A percentile compares a stretch with the other conserved stretches of the same genome.
phyloP scores from a whole-genome alignment of 2,113 vertebrate species.

The Psettodes erumei region DNA sequence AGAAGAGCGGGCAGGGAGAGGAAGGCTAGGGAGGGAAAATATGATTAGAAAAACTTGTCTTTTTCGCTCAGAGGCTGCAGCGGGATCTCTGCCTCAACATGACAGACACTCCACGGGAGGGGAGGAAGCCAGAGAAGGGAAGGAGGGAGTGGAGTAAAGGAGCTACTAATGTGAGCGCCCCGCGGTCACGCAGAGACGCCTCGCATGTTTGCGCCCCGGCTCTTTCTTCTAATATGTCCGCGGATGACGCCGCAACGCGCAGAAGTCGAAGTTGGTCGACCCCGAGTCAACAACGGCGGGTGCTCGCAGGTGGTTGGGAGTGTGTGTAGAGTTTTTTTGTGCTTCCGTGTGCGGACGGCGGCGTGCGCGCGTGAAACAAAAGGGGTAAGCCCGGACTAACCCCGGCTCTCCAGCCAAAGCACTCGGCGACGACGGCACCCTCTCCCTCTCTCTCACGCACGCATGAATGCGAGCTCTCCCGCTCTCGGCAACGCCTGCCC shows the following conservation, averaged over 20 bases:
- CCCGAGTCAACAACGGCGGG: neutral
- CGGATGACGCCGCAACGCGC: no score
- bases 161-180: constrained; percentile 17
- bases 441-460: constrained; percentile 13
- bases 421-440: constrained; percentile 26
- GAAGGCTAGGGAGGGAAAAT: constrained; percentile 24
- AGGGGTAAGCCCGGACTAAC: constrained; percentile 45
- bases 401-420: constrained; percentile 34
- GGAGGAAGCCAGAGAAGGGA: constrained; percentile 24
- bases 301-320: constrained; percentile 42
- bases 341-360: constrained; percentile 3
- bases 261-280: no score
- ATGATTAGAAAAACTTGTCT: constrained; percentile 28
- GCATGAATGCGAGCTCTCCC: constrained; percentile 17
- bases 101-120: constrained; percentile 16
- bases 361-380: constrained; percentile 60
- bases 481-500: constrained; percentile 43
- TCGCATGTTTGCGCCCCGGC: constrained; percentile 2
- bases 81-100: constrained; percentile 29
- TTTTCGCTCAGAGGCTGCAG: constrained; percentile 22
- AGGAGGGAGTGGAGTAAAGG: neutral
- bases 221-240: constrained; percentile 9
- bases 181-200: constrained; percentile 8
- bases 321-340: neutral
- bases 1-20: neutral